phyloP scores from a whole-genome alignment of 2,888 invertebrate genomes.

The Nemoura dubitans region DNA sequence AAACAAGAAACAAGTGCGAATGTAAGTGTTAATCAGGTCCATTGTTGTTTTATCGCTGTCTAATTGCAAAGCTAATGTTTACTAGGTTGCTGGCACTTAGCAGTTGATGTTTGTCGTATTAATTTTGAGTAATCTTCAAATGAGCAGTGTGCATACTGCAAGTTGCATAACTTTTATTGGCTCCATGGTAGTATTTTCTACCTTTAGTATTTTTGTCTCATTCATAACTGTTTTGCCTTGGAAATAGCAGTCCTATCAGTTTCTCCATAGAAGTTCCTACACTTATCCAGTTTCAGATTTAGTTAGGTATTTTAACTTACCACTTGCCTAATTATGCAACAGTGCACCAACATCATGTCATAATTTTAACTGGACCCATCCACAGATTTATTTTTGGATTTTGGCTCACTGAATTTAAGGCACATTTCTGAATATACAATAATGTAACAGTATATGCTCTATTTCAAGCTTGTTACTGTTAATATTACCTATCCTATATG shows the following conservation, averaged over 20 bases:
- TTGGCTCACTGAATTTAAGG: neutral
- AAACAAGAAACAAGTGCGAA: slow-evolving; percentile 74
- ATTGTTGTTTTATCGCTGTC: neutral
- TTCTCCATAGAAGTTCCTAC: neutral
- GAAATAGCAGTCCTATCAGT: neutral
- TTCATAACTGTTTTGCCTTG: neutral
- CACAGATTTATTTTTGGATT: slow-evolving; percentile 38
- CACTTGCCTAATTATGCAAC: neutral
- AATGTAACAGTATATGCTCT: too few relatives aligned
- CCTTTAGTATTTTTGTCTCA: neutral
- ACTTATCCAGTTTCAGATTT: neutral
- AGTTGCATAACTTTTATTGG: neutral
- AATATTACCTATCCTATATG: too few relatives aligned
- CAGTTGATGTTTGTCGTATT: neutral
- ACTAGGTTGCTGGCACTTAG: neutral
- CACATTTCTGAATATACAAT: neutral
- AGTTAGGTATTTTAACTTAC: neutral
- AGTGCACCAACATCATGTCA: neutral
- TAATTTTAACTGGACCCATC: slow-evolving; percentile 13
- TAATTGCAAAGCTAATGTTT: neutral
- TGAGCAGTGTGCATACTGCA: neutral
- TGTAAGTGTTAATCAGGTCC: slow-evolving; percentile 65
- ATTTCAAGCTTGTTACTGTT: too few relatives aligned
- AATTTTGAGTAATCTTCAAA: neutral
- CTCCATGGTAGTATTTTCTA: neutral